Percentiles rank a stretch among this genome's conserved stretches.
phyloP scores from a whole-genome alignment of 1,140 invertebrate genomes.

The Drepana arcuata region DNA sequence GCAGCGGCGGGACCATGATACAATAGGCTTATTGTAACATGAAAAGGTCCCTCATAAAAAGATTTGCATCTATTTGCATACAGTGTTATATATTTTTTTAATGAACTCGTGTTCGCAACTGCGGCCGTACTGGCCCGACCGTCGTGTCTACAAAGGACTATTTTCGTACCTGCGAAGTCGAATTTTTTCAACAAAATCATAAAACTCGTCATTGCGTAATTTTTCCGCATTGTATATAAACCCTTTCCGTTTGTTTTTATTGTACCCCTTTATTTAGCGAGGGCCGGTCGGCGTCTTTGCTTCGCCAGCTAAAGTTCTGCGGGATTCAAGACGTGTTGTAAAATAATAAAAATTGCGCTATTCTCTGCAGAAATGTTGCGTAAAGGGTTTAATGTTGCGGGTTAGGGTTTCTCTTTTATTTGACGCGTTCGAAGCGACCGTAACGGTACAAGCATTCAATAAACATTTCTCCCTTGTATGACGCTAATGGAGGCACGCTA shows the following conservation, averaged over 20 bases:
- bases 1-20: conserved; percentile 21
- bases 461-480: conserved; percentile 28
- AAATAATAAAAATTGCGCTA: conserved; percentile 67
- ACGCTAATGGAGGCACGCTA: conserved; percentile 33
- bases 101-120: conserved; percentile 37
- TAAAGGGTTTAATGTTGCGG: conserved; percentile 52
- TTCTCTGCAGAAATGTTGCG: conserved; percentile 54
- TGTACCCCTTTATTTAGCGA: conserved; percentile 43
- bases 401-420: conserved; percentile 49
- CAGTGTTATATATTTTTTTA: conserved; percentile 29
- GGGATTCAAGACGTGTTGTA: conserved; percentile 47
- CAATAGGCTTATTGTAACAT: conserved; percentile 34
- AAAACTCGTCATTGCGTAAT: conserved; percentile 61
- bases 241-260: conserved; percentile 66
- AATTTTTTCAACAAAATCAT: conserved; percentile 40
- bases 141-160: conserved; percentile 18
- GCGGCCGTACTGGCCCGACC: conserved; percentile 9
- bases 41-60: conserved; percentile 31
- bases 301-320: conserved; percentile 32
- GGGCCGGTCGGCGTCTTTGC: conserved; percentile 52
- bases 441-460: conserved; percentile 44
- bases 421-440: conserved; percentile 24
- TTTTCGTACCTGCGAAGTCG: conserved; percentile 58
- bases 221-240: conserved; percentile 66
- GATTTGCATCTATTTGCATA: conserved; percentile 57